Percentiles rank a stretch among this genome's conserved stretches.
Conservation (phyloP, 2,797 vertebrate genomes). For the Falco concolor region DNA sequence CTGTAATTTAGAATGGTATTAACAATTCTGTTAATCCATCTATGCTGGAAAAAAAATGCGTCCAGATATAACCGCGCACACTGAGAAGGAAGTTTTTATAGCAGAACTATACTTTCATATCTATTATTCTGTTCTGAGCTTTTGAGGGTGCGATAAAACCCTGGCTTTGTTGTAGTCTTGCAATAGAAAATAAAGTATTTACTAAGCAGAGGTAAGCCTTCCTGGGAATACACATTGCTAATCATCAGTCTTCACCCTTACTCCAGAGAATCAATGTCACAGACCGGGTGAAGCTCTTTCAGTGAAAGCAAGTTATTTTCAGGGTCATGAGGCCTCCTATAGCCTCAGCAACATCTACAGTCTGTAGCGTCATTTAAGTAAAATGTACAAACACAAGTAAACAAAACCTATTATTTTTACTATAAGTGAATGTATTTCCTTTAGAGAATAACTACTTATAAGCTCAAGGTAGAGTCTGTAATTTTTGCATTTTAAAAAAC, state of each 20-base stretch:
- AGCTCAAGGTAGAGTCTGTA: background rate
- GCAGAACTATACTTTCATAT: background rate
- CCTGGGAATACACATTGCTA: background rate
- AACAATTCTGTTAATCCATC: background rate
- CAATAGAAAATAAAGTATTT: constrained; percentile 39
- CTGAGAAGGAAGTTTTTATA: background rate
- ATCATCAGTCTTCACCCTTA: background rate
- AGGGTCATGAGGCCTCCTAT: background rate
- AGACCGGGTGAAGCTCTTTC: background rate
- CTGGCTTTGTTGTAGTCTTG: background rate
- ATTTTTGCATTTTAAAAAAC: background rate
- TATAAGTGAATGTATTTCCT: background rate
- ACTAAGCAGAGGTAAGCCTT: background rate
- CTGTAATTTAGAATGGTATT: background rate
- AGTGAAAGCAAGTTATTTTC: background rate
- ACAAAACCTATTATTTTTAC: background rate
- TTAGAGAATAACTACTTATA: background rate
- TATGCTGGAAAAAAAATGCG: background rate
- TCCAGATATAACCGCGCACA: background rate
- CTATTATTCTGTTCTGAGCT: background rate
- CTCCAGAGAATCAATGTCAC: background rate
- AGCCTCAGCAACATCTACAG: background rate
- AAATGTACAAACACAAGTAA: background rate
- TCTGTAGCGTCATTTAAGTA: background rate
- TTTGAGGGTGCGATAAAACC: background rate